Evolutionary conservation across 2,113 vertebrate species (phyloP), one percentile per base, ranked within the genome.

Genomic region (Dromaius novaehollandiae): DNA sequence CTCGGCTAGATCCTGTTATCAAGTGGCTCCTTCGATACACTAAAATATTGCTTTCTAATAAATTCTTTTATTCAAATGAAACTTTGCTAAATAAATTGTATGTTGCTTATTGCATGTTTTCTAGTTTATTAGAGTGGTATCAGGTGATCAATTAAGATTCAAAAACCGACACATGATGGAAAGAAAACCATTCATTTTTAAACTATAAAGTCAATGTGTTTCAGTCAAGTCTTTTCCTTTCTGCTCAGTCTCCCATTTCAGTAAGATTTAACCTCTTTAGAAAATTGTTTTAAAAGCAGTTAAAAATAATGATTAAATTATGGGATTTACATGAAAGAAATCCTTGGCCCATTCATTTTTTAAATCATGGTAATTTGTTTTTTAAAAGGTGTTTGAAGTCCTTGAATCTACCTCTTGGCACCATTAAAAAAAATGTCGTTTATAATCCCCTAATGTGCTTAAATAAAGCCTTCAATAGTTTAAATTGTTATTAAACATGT

Each of bases 291-390:
- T 96, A 97, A 97, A 97, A 92, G 88, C 94, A 96, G 96, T 95
- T 96, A 82, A 94, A 97, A 96, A 96, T 91, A 96, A 96, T 95
- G 84, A 82, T 97, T 97, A 96, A 97, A 97, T 96, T 91, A 97
- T 58, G 63, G 96, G 92, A 95, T 96, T 96, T 96, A 95, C 94
- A 94, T 93, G 87, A 94, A 97, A 94, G 87, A 95, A 94, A 95
- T 60, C 74, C 80, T 85, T 91, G 70, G 74, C 86, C 94, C 81
- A 89, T 96, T 97, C 95, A 81, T 95, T 97, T 96, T 83, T 88
- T 48, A 87, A 95, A 92, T 82, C 80, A 53, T 56, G 86, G 94
- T 64, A 97, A 97, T 97, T 97, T 97, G 94, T 94, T 97, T 97
- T 96, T 94, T 95, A 90, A 98, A 97, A 97, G 90, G 94, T 96